Conservation (phyloP, 2,888 invertebrate species). For the Meiosimyza decipiens region DNA sequence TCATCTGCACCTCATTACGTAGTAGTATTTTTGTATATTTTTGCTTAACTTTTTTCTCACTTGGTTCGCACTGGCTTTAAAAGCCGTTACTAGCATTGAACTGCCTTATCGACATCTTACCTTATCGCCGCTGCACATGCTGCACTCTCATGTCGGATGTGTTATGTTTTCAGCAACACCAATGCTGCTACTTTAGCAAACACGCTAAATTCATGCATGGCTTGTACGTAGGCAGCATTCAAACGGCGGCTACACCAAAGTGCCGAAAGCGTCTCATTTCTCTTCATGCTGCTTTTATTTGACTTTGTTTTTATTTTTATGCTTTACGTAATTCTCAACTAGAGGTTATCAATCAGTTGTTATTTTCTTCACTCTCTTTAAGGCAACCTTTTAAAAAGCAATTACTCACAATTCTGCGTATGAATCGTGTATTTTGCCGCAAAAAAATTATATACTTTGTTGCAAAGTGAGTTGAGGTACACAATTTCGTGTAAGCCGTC, state of each 20-base stretch:
- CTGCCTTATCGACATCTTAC: conserved; percentile 25
- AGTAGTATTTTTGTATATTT: background rate
- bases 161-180: background rate
- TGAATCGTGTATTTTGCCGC: background rate
- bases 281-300: background rate
- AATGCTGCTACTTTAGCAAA: too few relatives aligned
- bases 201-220: too few relatives aligned
- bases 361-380: background rate
- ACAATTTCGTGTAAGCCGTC: background rate
- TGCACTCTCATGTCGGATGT: background rate
- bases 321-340: background rate
- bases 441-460: conserved; percentile 20
- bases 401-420: conserved; percentile 25
- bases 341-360: conserved; percentile 29
- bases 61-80: too few relatives aligned
- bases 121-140: background rate
- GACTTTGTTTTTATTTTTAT: background rate
- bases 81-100: conserved; percentile 4
- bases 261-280: background rate
- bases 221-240: too few relatives aligned
- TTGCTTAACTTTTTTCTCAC: too few relatives aligned
- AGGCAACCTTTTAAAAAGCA: conserved; percentile 30
- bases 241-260: background rate
- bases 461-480: conserved; percentile 5
- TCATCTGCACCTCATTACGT: conserved; percentile 31